Conservation (phyloP, 2,888 invertebrate genomes). For the Willowsia nigromaculata region DNA sequence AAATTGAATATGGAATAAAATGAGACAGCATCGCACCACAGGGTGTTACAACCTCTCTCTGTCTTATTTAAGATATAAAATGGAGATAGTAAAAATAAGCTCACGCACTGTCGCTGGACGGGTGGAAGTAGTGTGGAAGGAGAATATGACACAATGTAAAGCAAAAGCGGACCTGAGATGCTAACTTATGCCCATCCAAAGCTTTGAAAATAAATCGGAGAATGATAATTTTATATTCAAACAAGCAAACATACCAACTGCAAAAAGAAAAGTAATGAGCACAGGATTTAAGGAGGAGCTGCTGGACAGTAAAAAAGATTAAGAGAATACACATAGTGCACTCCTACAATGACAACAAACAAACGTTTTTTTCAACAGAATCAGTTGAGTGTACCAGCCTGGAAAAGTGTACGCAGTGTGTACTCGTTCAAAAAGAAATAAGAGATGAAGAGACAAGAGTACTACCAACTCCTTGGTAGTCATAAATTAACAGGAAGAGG, state of each 20-base stretch:
- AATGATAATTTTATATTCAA: slow-evolving; percentile 43
- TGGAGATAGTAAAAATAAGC: slow-evolving; percentile 50
- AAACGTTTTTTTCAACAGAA: not conserved
- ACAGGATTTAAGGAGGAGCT: slow-evolving; percentile 13
- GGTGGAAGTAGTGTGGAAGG: not conserved
- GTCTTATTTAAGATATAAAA: slow-evolving; percentile 58
- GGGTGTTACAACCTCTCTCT: slow-evolving; percentile 61
- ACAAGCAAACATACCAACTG: not conserved
- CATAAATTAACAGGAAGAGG: slow-evolving; percentile 34
- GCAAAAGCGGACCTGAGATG: not conserved
- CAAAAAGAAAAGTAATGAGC: not conserved
- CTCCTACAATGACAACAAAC: not conserved
- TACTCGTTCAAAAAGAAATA: not conserved
- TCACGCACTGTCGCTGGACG: not conserved
- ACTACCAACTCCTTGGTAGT: slow-evolving; percentile 16
- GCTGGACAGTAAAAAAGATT: not conserved
- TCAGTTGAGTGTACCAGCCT: not conserved
- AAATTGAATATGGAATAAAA: slow-evolving; percentile 50
- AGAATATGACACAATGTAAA: not conserved
- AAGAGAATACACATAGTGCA: slow-evolving; percentile 6
- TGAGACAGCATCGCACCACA: slow-evolving; percentile 66
- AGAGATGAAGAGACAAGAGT: slow-evolving; percentile 45
- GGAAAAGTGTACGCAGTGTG: not conserved
- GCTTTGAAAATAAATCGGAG: not conserved
- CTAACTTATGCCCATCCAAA: not conserved